These are phyloP conservation scores for Pissodes strobi DNA, from an alignment of 1,140 invertebrate species.

Conservation along the genomic window DNA sequence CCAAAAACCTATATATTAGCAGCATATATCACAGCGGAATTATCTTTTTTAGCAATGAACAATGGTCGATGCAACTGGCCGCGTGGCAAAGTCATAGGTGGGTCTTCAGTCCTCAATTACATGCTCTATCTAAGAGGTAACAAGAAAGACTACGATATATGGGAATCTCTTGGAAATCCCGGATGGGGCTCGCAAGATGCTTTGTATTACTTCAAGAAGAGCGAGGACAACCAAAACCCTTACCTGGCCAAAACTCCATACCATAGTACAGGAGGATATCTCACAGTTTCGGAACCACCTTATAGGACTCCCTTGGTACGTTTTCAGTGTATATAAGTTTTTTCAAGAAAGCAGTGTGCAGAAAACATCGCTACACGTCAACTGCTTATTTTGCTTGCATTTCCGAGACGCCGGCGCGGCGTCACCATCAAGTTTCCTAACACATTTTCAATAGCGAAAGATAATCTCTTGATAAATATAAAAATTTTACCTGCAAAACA, in stretches of 20 bases:
- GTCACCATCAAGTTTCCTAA: too few species aligned
- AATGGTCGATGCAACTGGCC: conserved; percentile 86
- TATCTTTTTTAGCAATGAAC: conserved; percentile 68
- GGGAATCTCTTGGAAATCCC: conserved; percentile 87
- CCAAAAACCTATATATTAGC: too few species aligned
- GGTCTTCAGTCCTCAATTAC: conserved; percentile 89
- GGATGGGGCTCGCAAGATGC: conserved; percentile 91
- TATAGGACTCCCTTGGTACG: conserved; percentile 77
- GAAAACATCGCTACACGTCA: too few species aligned
- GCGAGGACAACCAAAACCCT: conserved; percentile 86
- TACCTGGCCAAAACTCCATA: conserved; percentile 77
- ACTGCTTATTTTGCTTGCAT: too few species aligned
- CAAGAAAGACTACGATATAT: conserved; percentile 89
- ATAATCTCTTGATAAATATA: too few species aligned
- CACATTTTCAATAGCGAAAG: too few species aligned
- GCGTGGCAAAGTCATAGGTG: conserved; percentile 78
- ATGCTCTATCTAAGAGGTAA: conserved; percentile 97
- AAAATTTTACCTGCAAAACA: too few species aligned
- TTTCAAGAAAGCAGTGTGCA: too few species aligned
- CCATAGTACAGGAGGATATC: conserved; percentile 73
- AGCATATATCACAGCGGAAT: too few species aligned
- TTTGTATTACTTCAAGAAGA: conserved; percentile 90
- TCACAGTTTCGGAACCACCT: conserved; percentile 84
- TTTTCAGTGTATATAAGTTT: neutral
- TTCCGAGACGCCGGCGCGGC: too few species aligned